These are phyloP conservation scores for Petaurus breviceps DNA, from an alignment of 2,113 vertebrate species.

Conservation along the genomic window DNA sequence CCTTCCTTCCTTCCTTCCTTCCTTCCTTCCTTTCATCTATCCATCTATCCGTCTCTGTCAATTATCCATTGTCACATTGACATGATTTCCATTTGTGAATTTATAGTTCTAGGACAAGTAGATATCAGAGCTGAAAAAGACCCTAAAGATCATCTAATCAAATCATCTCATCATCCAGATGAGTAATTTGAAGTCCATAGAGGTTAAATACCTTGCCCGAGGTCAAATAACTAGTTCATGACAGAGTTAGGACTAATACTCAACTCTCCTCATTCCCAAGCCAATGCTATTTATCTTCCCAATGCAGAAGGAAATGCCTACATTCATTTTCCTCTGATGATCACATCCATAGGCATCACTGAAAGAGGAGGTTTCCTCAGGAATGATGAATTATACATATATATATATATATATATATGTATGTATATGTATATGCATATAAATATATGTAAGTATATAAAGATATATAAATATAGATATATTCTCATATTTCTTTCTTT, in stretches of 20 bases:
- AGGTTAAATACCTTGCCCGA: neutral
- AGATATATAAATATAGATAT: too few species aligned
- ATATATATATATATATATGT: too few species aligned
- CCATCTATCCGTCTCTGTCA: neutral
- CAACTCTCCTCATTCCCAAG: too few species aligned
- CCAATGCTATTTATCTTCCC: neutral
- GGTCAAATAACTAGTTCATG: neutral
- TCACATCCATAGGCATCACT: neutral
- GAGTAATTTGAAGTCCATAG: neutral
- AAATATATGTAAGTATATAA: too few species aligned
- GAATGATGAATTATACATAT: neutral
- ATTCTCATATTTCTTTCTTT: neutral
- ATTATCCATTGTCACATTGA: neutral
- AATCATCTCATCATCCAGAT: neutral
- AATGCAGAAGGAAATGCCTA: neutral
- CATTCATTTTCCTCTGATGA: neutral
- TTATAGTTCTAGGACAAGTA: neutral
- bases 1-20: too few species aligned
- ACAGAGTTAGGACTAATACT: neutral
- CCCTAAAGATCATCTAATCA: neutral
- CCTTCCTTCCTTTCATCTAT: too few species aligned
- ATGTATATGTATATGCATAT: too few species aligned
- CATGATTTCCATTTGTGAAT: neutral
- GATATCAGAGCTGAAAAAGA: neutral
- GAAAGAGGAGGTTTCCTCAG: neutral